Percentiles rank a stretch among this genome's conserved stretches.
phyloP scores from a whole-genome alignment of 2,888 invertebrate genomes.

The Parnassius orleans region DNA sequence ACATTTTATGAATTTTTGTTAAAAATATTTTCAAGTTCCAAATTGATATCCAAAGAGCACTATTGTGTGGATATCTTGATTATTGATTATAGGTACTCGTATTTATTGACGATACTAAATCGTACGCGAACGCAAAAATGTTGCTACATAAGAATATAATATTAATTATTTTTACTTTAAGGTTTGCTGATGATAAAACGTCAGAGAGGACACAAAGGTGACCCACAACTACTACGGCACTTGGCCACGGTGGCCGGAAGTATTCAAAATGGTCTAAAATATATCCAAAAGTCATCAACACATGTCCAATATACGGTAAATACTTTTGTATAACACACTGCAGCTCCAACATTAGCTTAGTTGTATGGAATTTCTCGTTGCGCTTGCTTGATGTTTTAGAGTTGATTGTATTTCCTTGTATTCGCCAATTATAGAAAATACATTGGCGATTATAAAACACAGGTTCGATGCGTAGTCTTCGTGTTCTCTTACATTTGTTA shows the following conservation, averaged over 20 bases:
- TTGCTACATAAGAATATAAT: slow-evolving; percentile 57
- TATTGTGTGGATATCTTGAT: neutral
- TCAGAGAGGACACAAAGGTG: slow-evolving; percentile 57
- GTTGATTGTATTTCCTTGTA: slow-evolving; percentile 39
- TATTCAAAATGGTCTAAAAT: slow-evolving; percentile 55
- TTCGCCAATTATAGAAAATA: slow-evolving; percentile 46
- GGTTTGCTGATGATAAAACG: slow-evolving; percentile 43
- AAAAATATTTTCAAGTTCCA: no score
- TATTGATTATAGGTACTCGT: neutral
- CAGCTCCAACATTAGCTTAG: slow-evolving; percentile 43
- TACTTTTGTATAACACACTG: slow-evolving; percentile 40
- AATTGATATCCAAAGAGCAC: no score
- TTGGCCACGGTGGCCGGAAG: slow-evolving; percentile 56
- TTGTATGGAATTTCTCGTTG: slow-evolving; percentile 10
- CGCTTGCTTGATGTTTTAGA: slow-evolving; percentile 23
- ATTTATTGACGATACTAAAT: slow-evolving; percentile 31
- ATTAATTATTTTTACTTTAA: slow-evolving; percentile 50
- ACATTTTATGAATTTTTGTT: no score
- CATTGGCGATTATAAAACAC: slow-evolving; percentile 41
- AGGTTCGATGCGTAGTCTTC: slow-evolving; percentile 15
- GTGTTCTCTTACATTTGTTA: slow-evolving; percentile 5
- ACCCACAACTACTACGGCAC: slow-evolving; percentile 60
- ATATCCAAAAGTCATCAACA: slow-evolving; percentile 64
- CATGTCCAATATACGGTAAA: slow-evolving; percentile 59
- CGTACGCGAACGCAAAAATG: slow-evolving; percentile 56